Percentiles rank a stretch among this genome's conserved stretches.
phyloP scores from a whole-genome alignment of 2,888 invertebrate species.

The Lithophane socia region DNA sequence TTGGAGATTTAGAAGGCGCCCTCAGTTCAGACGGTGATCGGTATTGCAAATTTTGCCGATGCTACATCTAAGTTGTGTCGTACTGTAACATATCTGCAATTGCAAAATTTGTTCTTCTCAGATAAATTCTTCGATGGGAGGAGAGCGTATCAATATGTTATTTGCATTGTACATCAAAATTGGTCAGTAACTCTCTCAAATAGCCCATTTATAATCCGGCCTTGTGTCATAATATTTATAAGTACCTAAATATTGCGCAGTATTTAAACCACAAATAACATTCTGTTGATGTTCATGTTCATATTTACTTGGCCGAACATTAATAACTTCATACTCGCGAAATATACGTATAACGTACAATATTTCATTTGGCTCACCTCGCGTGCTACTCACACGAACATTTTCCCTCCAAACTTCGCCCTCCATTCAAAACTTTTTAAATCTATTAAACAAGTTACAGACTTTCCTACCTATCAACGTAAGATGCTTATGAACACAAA shows the following conservation, averaged over 20 bases:
- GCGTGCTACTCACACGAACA: slow-evolving; percentile 59
- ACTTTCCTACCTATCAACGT: slow-evolving; percentile 48
- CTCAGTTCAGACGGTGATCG: no score
- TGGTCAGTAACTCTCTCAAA: slow-evolving; percentile 13
- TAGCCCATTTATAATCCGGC: slow-evolving; percentile 35
- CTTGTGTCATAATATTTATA: slow-evolving; percentile 13
- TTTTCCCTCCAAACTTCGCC: slow-evolving; percentile 62
- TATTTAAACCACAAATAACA: slow-evolving; percentile 42
- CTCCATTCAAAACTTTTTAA: slow-evolving; percentile 74
- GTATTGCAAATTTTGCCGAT: no score
- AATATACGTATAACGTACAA: slow-evolving; percentile 35
- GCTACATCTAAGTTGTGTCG: no score
- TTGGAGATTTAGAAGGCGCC: no score
- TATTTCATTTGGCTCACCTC: slow-evolving; percentile 54
- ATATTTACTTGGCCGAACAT: slow-evolving; percentile 50
- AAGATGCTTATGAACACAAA: slow-evolving; percentile 58
- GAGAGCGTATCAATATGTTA: background rate
- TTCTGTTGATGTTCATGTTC: slow-evolving; percentile 40
- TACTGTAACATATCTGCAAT: no score
- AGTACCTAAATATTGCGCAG: slow-evolving; percentile 6
- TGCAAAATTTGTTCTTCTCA: background rate
- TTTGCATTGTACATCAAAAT: slow-evolving; percentile 10
- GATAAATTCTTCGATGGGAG: background rate
- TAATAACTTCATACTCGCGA: slow-evolving; percentile 46
- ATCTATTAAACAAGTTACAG: slow-evolving; percentile 72